Evolutionary conservation across 1,140 invertebrate genomes (phyloP), one percentile per base, ranked within the genome.

Genomic region (Diploscapter pachys): DNA sequence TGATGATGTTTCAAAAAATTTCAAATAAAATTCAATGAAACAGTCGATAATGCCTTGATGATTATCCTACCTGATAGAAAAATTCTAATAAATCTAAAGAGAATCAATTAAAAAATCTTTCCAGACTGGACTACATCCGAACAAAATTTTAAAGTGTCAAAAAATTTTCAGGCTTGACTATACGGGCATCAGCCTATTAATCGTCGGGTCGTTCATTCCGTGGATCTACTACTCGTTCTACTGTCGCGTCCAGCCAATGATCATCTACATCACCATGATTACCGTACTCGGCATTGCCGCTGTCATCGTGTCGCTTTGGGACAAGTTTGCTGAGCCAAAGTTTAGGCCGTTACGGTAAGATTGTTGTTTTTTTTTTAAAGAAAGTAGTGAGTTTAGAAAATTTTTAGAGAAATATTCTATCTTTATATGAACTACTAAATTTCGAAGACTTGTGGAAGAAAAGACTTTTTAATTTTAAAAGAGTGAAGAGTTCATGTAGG

Each of bases 181-280:
- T 86, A 98, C 95, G 89, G 96, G 96, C 59, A 99, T 99, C 85
- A 93, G 95, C 5, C 88, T 98, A 81, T 89, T 99, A 53, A 99
- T 98, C 74, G 96, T 98, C 90, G 96, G 95, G 51, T 98, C 95
- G 73, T 99, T 99, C 89, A 94, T 99, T 82, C 96, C 96, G 57
- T 99, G 96, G 95, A 89, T 99, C 5, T 98, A 99, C 87, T 99
- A 98, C 87, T 95, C 95, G 80, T 99, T 99, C 88, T 99, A 99
- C 87, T 99, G 96, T 88, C 85, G 88, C 49, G 67, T 69, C 5
- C 81, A 83, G 71, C 85, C 87, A 9, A 88, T 74, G 79, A 85
- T 89, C 71, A 85, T 84, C 4, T 89, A 89, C 78, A 83, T 88
- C 56, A 53, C 82, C n/a, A 85, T 85, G 84, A 95, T 98, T 73